Conservation (phyloP, 2,797 vertebrate genomes). For the Diceros bicornis region DNA sequence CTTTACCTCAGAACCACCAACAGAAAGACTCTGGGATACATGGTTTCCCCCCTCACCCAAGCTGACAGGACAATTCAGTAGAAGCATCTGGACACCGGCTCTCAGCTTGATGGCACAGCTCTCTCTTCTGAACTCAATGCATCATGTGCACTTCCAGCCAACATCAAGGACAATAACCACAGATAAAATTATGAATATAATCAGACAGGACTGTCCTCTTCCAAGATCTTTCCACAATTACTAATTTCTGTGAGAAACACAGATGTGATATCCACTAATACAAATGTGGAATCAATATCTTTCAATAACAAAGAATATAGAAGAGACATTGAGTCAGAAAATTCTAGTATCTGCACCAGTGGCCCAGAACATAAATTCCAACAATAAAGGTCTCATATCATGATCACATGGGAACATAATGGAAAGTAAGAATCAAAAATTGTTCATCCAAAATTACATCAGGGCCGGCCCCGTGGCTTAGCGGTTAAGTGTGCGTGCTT, state of each 20-base stretch:
- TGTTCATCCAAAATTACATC: neutral
- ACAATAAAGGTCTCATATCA: no score
- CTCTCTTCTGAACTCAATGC: neutral
- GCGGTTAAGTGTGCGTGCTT: no score
- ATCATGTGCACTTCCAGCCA: neutral
- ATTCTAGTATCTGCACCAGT: neutral
- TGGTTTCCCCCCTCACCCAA: neutral
- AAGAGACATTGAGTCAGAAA: neutral
- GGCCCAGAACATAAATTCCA: neutral
- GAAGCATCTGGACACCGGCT: neutral
- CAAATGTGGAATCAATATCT: neutral
- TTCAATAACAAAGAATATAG: neutral
- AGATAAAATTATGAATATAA: neutral
- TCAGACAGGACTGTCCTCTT: neutral
- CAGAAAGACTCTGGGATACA: neutral
- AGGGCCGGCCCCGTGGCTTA: no score
- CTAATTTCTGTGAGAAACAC: neutral
- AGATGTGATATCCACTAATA: neutral
- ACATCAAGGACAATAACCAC: neutral
- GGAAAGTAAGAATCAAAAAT: neutral
- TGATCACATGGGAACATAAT: neutral
- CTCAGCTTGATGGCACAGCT: neutral
- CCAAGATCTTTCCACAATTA: neutral
- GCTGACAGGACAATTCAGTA: neutral
- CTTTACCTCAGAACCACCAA: neutral